Base-by-base conservation (phyloP, 2,888 invertebrate genomes). In the Lomographa bimaculata region DNA sequence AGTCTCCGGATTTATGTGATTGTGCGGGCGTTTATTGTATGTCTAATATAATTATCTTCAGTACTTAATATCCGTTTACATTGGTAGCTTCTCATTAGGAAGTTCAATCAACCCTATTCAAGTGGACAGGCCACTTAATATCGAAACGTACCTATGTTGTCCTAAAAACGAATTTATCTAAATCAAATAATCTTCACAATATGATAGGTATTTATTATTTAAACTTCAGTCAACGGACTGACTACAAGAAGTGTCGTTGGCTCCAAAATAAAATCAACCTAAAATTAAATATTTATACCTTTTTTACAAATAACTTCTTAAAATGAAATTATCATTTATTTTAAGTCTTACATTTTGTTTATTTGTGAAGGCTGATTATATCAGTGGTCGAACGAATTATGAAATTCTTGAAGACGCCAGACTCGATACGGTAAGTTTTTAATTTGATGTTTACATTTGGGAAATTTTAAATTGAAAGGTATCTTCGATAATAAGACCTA, bases 381-480 rank as follows among this genome's bases (percentile, higher is more conserved):
- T 26, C 4, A n/a, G 16, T 16, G 39, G 29, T 40, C 56, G 46
- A 45, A 72, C 74, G 0, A 56, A 69, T 53, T 35, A 47, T 1
- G 65, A 60, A 34, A 57, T 83, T 40, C 55, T 78, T 20, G 84
- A 86, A 54, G 86, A 86, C 49, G 79, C 84, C 7, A 61, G 60
- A 12, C 67, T 87, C 43, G 84, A 85, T 42, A 79, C 83, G 7
- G 87, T 87, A 67, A 69, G 82, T 27, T 21, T 17, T 18, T 4
- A 10, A n/a, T n/a, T n/a, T n/a, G n/a, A n/a, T n/a, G n/a, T n/a
- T n/a, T n/a, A n/a, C n/a, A n/a, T n/a, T n/a, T n/a, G n/a, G n/a
- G n/a, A n/a, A n/a, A n/a, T n/a, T n/a, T n/a, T n/a, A n/a, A n/a
- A n/a, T n/a, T n/a, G n/a, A n/a, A n/a, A n/a, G n/a, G n/a, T n/a